Base-by-base conservation (phyloP, 2,797 vertebrate species). In the Sebastolobus alascanus region DNA sequence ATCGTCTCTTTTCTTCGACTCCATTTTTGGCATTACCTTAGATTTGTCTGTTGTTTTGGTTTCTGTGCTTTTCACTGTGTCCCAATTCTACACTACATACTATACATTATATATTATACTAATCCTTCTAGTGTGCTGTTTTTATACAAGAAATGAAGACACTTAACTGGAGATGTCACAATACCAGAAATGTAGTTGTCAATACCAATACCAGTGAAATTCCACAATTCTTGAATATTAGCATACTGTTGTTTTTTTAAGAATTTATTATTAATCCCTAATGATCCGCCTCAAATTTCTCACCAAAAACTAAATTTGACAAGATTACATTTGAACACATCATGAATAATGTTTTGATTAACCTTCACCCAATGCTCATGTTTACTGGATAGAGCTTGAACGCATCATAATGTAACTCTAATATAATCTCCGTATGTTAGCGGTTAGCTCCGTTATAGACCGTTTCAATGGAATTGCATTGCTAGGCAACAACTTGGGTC, bases 371-470 rank as follows among this genome's bases (percentile, higher is more conserved):
- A 22, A n/a, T 54, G 6, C 50, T 54, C 50, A 54, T n/a, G 20
- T 54, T 54, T 54, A 22, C 20, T 4, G 4, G 22, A 54, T 54
- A 0, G 20, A 54, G 50, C 50, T 54, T 54, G 50, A 54, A 54
- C 9, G 20, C 20, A 0, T 22, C n/a, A 0, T 5, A 54, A 54
- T 22, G 20, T 20, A 50, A 54, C 50, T 54, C 20, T 22, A 52
- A 50, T 20, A 20, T 20, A 20, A 46, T 46, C 43, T 18, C 16
- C 0, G 16, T 46, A 46, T 0, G 3, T 50, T 50, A 18, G 46
- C 6, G 8, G 20, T 54, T 54, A 0, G 50, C 50, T 11, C 0
- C n/a, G 4, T 54, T 54, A 18, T 20, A 54, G 50, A 54, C 20
- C 50, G 4, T 54, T 54, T 22, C 50, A 54, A 54, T 22, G n/a